Evolutionary conservation across 2,888 invertebrate species (phyloP), one percentile per base, ranked within the genome.

Genomic region (Lutraria lutraria): DNA sequence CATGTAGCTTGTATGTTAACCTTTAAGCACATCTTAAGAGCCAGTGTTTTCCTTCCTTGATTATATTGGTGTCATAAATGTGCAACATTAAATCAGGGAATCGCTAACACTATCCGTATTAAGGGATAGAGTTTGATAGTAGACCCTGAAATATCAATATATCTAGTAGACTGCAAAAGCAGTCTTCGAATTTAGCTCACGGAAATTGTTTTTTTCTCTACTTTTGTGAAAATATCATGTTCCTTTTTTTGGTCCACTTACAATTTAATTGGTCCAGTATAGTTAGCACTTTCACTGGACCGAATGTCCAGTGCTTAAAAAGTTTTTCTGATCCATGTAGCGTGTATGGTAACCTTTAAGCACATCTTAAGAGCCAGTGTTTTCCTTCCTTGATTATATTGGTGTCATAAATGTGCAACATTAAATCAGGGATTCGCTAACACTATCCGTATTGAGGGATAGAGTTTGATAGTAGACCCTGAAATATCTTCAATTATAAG

Each of bases 101-200:
- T 93, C 92, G 93, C 92, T 93, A 92, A 90, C 92, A 92, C 93
- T 92, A 91, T 89, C 82, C 85, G 76, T 91, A 79, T 83, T 56
- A 31, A 8, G 93, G 93, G 93, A 87, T 95, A 94, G 94, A 85
- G 95, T 95, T 95, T 95, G 95, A 95, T 95, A 94, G 95, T 95
- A 95, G 94, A 83, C 83, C 83, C 83, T 63, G 83, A 83, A 52
- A 80, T n/a, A n/a, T n/a, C n/a, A n/a, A n/a, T n/a, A n/a, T n/a
- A n/a, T n/a, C n/a, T n/a, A n/a, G n/a, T n/a, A n/a, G n/a, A n/a
- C n/a, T n/a, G n/a, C n/a, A n/a, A n/a, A n/a, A n/a, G n/a, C 80
- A 90, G 82, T 89, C 87, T 81, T 80, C 63, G 25, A 63, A n/a
- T 19, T n/a, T n/a, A 8, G 63, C 25, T 8, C 53, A 8, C 8